Percentiles rank a stretch among this genome's conserved stretches.
Evolutionary conservation across 2,113 vertebrate species (phyloP).

Genomic region (Pelvicachromis taeniatus): DNA sequence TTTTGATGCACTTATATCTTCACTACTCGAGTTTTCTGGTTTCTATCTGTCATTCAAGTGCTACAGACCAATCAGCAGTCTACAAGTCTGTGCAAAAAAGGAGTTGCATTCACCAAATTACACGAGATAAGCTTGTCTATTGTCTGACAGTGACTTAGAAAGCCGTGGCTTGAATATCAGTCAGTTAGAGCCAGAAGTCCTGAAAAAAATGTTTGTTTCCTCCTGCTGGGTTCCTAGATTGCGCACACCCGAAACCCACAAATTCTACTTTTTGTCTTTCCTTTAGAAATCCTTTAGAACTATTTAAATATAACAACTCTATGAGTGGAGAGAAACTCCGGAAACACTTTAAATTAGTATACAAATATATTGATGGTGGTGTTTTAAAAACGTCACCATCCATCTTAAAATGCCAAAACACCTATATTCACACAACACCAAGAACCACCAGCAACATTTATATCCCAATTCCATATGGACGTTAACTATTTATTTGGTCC

Average conservation of each 20-base stretch:
- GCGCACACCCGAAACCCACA: not conserved
- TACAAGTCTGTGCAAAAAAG: not conserved
- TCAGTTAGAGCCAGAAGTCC: not conserved
- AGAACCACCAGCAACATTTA: not conserved
- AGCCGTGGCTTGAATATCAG: not conserved
- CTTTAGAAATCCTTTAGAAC: not conserved
- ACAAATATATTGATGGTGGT: not conserved
- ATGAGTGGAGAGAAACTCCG: not conserved
- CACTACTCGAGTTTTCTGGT: not conserved
- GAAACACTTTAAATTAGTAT: not conserved
- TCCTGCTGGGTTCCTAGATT: not conserved
- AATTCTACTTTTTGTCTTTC: not conserved
- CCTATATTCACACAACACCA: not conserved
- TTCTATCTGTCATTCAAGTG: not conserved
- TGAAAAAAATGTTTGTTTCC: fast-evolving
- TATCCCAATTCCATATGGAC: not conserved
- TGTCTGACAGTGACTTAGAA: not conserved
- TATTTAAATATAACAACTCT: not conserved
- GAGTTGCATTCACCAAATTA: not conserved
- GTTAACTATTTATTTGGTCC: not conserved
- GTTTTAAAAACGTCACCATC: not conserved
- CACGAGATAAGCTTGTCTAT: not conserved
- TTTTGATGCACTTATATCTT: not conserved
- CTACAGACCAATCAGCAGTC: not conserved
- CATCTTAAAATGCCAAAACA: not conserved